Evolutionary conservation across 2,113 vertebrate species (phyloP).

Genomic region (Polypterus senegalus): DNA sequence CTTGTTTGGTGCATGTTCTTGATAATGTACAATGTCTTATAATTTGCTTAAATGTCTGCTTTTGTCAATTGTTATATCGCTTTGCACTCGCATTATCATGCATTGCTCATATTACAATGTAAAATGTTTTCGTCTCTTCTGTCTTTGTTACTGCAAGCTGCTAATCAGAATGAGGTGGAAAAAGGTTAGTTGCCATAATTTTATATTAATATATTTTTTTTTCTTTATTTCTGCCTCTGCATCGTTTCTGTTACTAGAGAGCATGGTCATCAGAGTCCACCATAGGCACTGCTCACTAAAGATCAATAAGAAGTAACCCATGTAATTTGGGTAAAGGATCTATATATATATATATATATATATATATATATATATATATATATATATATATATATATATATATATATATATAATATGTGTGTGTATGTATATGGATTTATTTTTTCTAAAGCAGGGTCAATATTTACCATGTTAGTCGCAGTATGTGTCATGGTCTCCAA

Average conservation of each 20-base stretch:
- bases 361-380: too few relatives aligned
- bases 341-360: too few relatives aligned
- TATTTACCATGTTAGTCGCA: too few relatives aligned
- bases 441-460: too few relatives aligned
- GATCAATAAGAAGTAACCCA: too few relatives aligned
- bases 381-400: too few relatives aligned
- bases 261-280: slow-evolving; percentile 8
- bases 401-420: too few relatives aligned
- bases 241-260: slow-evolving; percentile 5
- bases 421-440: too few relatives aligned
- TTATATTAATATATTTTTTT: slow-evolving; percentile 10
- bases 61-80: slow-evolving; percentile 50
- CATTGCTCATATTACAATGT: slow-evolving; percentile 51
- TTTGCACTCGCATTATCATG: slow-evolving; percentile 53
- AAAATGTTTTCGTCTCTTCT: slow-evolving; percentile 77
- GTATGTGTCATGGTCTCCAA: too few relatives aligned
- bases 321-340: too few relatives aligned
- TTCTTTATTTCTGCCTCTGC: slow-evolving; percentile 3
- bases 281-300: not conserved
- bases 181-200: slow-evolving; percentile 83
- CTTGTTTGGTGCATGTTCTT: not conserved
- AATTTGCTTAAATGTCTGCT: slow-evolving; percentile 45
- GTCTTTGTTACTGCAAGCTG: slow-evolving; percentile 80
- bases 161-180: slow-evolving; percentile 99
- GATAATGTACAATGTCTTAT: slow-evolving; percentile 29